A percentile compares a stretch with the other conserved stretches of the same genome.
Evolutionary conservation across 2,888 invertebrate species (phyloP).

Genomic region (Tiliacea citrago): DNA sequence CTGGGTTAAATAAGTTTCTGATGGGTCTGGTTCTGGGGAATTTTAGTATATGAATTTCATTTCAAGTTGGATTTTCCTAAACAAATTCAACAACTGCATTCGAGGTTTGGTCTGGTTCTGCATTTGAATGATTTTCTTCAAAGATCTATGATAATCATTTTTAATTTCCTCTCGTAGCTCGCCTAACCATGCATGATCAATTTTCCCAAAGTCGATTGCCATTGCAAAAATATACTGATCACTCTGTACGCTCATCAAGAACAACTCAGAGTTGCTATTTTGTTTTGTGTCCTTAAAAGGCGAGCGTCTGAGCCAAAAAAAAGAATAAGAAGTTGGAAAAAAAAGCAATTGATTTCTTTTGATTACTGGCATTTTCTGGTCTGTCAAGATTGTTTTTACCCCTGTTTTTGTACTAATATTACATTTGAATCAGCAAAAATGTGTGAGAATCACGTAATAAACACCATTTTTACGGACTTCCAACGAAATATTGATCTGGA

Average conservation of each 20-base stretch:
- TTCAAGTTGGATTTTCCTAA: too few species aligned
- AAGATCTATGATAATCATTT: background rate
- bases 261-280: background rate
- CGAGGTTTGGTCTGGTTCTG: background rate
- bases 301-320: background rate
- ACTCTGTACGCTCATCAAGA: background rate
- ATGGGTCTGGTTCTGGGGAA: too few species aligned
- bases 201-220: background rate
- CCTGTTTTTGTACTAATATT: background rate
- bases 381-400: conserved; percentile 47
- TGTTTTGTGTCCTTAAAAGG: conserved; percentile 1
- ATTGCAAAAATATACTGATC: background rate
- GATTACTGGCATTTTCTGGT: conserved; percentile 18
- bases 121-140: background rate
- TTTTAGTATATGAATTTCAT: too few species aligned
- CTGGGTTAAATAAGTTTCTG: too few species aligned
- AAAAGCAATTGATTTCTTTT: conserved; percentile 9
- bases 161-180: background rate
- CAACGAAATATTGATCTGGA: conserved; percentile 95
- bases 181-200: background rate
- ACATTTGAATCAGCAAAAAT: conserved; percentile 49
- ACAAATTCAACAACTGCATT: too few species aligned
- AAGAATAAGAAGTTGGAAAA: background rate
- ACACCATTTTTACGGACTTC: conserved; percentile 93
- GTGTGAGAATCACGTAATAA: conserved; percentile 71